A percentile compares a stretch with the other conserved stretches of the same genome.
Evolutionary conservation across 2,113 vertebrate species (phyloP).

Genomic region (Setophaga kirtlandii): DNA sequence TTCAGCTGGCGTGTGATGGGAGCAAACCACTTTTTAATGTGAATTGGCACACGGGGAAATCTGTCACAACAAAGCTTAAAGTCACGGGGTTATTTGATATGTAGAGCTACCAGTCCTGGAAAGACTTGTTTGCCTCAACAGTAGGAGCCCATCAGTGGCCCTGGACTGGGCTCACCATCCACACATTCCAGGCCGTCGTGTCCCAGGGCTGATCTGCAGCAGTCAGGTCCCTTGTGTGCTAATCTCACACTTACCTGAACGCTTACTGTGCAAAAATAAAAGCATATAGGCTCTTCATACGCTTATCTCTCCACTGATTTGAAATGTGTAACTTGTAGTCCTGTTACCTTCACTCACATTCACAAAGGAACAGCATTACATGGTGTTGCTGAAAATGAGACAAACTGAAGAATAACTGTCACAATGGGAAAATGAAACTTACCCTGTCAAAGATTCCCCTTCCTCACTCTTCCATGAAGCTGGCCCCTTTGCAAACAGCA

Average conservation of each 20-base stretch:
- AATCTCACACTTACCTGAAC: neutral
- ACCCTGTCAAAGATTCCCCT: neutral
- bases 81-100: neutral
- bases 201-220: accelerated
- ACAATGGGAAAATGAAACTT: neutral
- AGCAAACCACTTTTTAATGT: neutral
- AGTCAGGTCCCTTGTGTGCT: too few species aligned
- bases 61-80: neutral
- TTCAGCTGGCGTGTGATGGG: neutral
- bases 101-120: too few species aligned
- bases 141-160: accelerated
- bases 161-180: accelerated
- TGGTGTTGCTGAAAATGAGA: neutral
- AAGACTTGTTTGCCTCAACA: accelerated
- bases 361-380: neutral
- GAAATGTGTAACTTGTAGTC: neutral
- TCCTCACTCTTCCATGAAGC: neutral
- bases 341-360: accelerated
- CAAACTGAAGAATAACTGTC: neutral
- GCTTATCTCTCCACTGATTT: neutral
- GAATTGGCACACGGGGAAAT: accelerated
- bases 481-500: neutral
- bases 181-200: accelerated
- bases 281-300: neutral
- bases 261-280: neutral